Evolutionary conservation across 2,888 invertebrate species (phyloP), one percentile per base, ranked within the genome.

Genomic region (Epinotia demarniana): DNA sequence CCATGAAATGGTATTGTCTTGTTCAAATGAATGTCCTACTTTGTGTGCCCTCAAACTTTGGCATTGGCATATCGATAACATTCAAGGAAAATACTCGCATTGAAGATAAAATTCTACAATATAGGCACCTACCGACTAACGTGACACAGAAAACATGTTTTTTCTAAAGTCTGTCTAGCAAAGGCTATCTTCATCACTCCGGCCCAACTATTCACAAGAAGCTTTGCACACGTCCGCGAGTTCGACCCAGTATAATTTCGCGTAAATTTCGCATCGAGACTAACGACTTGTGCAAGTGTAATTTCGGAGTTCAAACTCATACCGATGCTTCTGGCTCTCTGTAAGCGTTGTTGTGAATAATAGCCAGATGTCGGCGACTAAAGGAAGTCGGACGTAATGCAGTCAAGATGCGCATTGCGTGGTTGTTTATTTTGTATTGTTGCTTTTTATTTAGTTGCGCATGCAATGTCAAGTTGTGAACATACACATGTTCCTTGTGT

Each of bases 1-100:
- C 0, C 33, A n/a, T 53, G 23, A 18, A 27, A 19, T n/a, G 39
- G 53, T 43, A 33, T 46, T 27, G 19, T 60, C 19, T 67, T 61
- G 55, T 60, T 73, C 16, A 62, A 73, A 68, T 55, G 23, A 23
- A 23, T 73, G 64, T 39, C 64, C 70, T 64, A 75, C 63, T 75
- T 64, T 43, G 33, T 68, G 8, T n/a, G 18, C 53, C n/a, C 46
- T 63, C 18, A 23, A 62, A 58, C 23, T 6, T 61, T 27, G 33
- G 27, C 64, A 49, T 72, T 58, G 49, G 39, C 27, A 23, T 43
- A 75, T 39, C 57, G 64, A 71, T 75, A 70, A 70, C 60, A 66
- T 60, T 64, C 60, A 75, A 75, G 70, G 75, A 60, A 60, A 19
- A 9, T 9, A 39, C 9, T 8, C 9, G 9, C 2, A 39, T 43